Evolutionary conservation across 1,140 invertebrate genomes (phyloP).

Genomic region (Neuroterus valhalla): DNA sequence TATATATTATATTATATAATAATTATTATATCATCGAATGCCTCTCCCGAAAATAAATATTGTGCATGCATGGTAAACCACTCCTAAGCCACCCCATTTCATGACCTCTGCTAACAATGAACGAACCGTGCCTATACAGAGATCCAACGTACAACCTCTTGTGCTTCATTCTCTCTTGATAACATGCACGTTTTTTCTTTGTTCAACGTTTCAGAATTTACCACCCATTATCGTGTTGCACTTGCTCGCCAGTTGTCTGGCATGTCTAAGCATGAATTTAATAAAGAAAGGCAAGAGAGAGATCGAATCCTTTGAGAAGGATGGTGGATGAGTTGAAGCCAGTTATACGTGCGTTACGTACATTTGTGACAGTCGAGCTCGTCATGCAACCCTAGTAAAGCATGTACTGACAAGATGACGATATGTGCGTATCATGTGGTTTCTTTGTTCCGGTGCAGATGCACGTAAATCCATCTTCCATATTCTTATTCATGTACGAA

Average conservation of each 20-base stretch:
- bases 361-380: slow-evolving; percentile 36
- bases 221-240: slow-evolving; percentile 49
- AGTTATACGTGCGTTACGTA: slow-evolving; percentile 39
- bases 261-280: not conserved
- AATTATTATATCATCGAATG: no score
- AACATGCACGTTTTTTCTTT: slow-evolving; percentile 72
- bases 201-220: slow-evolving; percentile 67
- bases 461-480: no score
- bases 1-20: no score
- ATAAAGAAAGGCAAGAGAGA: not conserved
- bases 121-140: slow-evolving; percentile 5
- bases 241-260: slow-evolving; percentile 31
- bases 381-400: slow-evolving; percentile 70
- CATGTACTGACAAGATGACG: slow-evolving; percentile 66
- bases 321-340: not conserved
- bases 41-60: no score
- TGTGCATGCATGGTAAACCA: no score
- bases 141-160: slow-evolving; percentile 51
- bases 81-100: not conserved
- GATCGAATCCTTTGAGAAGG: slow-evolving; percentile 14
- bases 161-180: slow-evolving; percentile 67
- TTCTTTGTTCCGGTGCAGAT: slow-evolving; percentile 55
- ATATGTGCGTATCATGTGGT: slow-evolving; percentile 65
- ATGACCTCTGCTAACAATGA: slow-evolving; percentile 3
- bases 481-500: no score